Evolutionary conservation across 2,888 invertebrate genomes (phyloP).

Genomic region (Mechanitis mazaeus): DNA sequence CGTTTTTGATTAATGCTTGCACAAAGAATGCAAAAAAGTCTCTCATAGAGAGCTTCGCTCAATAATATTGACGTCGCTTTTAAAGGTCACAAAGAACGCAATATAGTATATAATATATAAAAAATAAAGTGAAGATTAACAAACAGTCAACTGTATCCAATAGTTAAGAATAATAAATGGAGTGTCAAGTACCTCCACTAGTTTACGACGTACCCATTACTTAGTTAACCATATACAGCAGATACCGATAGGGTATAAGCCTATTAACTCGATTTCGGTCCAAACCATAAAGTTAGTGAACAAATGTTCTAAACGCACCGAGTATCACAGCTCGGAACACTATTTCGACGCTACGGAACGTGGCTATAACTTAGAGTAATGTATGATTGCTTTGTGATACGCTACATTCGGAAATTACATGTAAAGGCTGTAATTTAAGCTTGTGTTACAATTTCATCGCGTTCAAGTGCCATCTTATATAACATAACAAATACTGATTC

Average conservation of each 20-base stretch:
- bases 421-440: neutral
- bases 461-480: neutral
- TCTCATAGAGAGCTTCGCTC: too few species aligned
- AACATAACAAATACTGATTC: too few species aligned
- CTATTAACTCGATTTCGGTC: constrained; percentile 32
- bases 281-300: constrained; percentile 30
- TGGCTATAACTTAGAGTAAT: constrained; percentile 26
- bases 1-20: too few species aligned
- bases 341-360: constrained; percentile 25
- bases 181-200: constrained; percentile 14
- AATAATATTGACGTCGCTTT: too few species aligned
- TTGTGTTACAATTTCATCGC: neutral
- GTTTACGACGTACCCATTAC: constrained; percentile 17
- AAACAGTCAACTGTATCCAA: constrained; percentile 14
- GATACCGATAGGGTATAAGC: constrained; percentile 31
- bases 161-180: constrained; percentile 22
- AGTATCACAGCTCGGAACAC: constrained; percentile 24
- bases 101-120: too few species aligned
- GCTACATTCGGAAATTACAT: constrained; percentile 15
- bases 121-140: neutral
- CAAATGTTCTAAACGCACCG: constrained; percentile 28
- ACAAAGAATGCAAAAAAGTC: too few species aligned
- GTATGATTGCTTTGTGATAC: constrained; percentile 25
- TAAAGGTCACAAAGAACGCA: too few species aligned
- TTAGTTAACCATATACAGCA: constrained; percentile 30